A percentile compares a stretch with the other conserved stretches of the same genome.
These are phyloP conservation scores for Meiosimyza platycephala DNA, from an alignment of 2,888 invertebrate species.

Conservation along the genomic window DNA sequence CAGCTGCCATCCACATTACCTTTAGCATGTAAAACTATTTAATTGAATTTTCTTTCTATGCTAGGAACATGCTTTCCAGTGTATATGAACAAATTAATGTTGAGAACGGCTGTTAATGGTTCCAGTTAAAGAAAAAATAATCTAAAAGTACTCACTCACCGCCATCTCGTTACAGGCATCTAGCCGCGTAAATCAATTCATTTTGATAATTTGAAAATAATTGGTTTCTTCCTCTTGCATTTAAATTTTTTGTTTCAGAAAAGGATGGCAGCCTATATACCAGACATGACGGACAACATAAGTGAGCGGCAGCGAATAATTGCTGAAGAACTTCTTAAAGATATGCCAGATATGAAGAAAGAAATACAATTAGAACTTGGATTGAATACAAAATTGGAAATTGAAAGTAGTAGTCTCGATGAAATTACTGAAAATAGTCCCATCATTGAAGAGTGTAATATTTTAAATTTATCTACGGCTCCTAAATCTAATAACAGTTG, in stretches of 20 bases:
- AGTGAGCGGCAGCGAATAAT: neutral
- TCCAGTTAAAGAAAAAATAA: conserved; percentile 1
- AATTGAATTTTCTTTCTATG: neutral
- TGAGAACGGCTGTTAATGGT: neutral
- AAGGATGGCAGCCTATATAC: conserved; percentile 21
- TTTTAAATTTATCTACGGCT: neutral
- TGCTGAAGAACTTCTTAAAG: conserved; percentile 32
- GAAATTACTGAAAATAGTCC: neutral
- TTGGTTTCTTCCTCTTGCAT: conserved; percentile 26
- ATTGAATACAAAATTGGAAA: conserved; percentile 20
- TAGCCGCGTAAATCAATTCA: conserved; percentile 10
- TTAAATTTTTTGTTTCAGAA: conserved; percentile 32
- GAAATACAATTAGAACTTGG: conserved; percentile 41
- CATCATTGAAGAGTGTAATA: neutral
- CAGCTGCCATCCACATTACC: conserved; percentile 49
- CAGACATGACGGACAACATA: neutral
- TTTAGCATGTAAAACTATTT: conserved; percentile 5
- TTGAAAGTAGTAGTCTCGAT: neutral
- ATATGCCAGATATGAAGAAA: conserved; percentile 45
- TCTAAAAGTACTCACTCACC: conserved; percentile 38
- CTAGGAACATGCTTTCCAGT: neutral
- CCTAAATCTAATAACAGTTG: neutral
- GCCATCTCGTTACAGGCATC: conserved; percentile 42
- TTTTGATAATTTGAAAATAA: conserved; percentile 15
- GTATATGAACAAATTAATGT: neutral